Evolutionary conservation across 1,140 invertebrate species (phyloP).

Genomic region (Rhopalosiphum maidis): DNA sequence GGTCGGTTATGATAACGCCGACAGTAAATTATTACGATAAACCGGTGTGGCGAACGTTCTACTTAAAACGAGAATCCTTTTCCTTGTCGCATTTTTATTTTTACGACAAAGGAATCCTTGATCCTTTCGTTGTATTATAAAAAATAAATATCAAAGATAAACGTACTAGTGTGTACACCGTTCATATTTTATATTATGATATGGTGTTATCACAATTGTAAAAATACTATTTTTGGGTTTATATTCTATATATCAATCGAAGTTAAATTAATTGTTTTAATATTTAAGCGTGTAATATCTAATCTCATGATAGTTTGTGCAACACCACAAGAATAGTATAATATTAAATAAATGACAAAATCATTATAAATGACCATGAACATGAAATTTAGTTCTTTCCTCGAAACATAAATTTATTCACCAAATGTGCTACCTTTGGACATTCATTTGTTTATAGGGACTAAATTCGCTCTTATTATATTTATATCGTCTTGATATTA

Average conservation of each 20-base stretch:
- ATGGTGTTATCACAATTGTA: background rate
- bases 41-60: background rate
- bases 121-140: background rate
- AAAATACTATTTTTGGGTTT: background rate
- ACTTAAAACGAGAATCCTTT: background rate
- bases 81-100: background rate
- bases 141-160: background rate
- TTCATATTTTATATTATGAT: background rate
- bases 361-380: background rate
- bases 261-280: background rate
- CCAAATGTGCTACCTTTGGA: background rate
- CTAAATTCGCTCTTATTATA: background rate
- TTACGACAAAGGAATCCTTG: background rate
- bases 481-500: background rate
- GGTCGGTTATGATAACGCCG: background rate
- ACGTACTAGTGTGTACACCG: background rate
- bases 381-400: background rate
- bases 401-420: background rate
- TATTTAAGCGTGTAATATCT: background rate
- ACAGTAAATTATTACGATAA: conserved; percentile 2
- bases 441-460: background rate
- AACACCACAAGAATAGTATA: background rate
- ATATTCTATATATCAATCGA: background rate
- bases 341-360: background rate
- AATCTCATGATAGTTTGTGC: background rate